These are phyloP conservation scores for Caenorhabditis sp. DNA, from an alignment of 2,888 invertebrate genomes.

Conservation along the genomic window DNA sequence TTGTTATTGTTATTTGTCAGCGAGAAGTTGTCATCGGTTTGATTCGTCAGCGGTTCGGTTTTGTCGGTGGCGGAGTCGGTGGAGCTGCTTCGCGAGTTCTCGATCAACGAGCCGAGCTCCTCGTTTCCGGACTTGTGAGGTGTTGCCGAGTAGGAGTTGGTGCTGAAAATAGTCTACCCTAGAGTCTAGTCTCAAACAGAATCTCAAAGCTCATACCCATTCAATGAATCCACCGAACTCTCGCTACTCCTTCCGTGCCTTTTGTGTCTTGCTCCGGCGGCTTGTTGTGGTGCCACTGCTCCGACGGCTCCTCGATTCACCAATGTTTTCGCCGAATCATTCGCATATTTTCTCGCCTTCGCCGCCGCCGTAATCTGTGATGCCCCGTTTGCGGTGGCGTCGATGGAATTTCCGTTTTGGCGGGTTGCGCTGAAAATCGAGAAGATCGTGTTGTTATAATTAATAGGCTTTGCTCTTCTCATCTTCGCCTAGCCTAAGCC, in stretches of 20 bases:
- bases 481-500: slow-evolving; percentile 17
- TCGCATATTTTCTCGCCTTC: slow-evolving; percentile 48
- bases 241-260: slow-evolving; percentile 52
- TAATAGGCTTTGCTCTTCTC: slow-evolving; percentile 28
- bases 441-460: slow-evolving; percentile 36
- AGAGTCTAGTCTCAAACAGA: slow-evolving; percentile 11
- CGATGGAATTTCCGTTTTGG: slow-evolving; percentile 58
- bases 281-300: slow-evolving; percentile 22
- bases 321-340: slow-evolving; percentile 54
- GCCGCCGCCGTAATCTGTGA: slow-evolving; percentile 45
- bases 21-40: slow-evolving; percentile 55
- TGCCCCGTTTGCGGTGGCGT: slow-evolving; percentile 41
- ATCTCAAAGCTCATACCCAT: slow-evolving; percentile 46
- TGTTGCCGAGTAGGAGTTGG: slow-evolving; percentile 51
- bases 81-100: slow-evolving; percentile 57
- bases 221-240: slow-evolving; percentile 61
- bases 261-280: slow-evolving; percentile 25
- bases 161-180: slow-evolving; percentile 28
- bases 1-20: slow-evolving; percentile 60
- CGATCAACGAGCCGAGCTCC: slow-evolving; percentile 46
- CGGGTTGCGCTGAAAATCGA: slow-evolving; percentile 45
- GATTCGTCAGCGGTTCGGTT: slow-evolving; percentile 44
- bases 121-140: slow-evolving; percentile 34
- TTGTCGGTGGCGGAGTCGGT: slow-evolving; percentile 53
- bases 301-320: slow-evolving; percentile 53